phyloP scores from a whole-genome alignment of 1,140 invertebrate genomes.

The Goniozus legneri region DNA sequence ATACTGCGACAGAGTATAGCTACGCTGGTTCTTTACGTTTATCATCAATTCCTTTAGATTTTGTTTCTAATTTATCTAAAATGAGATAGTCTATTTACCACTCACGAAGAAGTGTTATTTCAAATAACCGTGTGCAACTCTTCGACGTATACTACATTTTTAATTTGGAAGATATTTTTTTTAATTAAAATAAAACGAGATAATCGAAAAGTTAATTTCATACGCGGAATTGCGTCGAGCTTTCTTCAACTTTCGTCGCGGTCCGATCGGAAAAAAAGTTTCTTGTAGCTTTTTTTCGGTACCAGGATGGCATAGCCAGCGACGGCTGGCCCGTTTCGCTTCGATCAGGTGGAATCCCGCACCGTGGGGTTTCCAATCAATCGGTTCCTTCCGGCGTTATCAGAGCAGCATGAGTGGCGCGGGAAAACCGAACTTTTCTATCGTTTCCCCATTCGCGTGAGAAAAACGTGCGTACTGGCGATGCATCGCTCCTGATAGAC shows the following conservation, averaged over 20 bases:
- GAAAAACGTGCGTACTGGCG: slow-evolving; percentile 21
- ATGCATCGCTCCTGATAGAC: slow-evolving; percentile 39
- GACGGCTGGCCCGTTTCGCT: slow-evolving; percentile 8
- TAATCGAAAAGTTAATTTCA: too few species aligned
- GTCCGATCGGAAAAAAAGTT: slow-evolving; percentile 12
- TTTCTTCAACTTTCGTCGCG: background rate
- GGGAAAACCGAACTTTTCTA: slow-evolving; percentile 56
- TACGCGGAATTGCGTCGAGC: background rate
- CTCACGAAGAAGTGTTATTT: too few species aligned
- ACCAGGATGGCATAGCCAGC: slow-evolving; percentile 28
- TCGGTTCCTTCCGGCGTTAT: slow-evolving; percentile 52
- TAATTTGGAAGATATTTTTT: too few species aligned
- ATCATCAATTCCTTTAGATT: too few species aligned
- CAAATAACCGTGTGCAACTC: too few species aligned
- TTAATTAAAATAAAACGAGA: too few species aligned
- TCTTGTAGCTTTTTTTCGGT: slow-evolving; percentile 26
- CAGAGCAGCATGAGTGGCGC: slow-evolving; percentile 48
- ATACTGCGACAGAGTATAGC: too few species aligned
- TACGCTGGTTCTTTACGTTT: too few species aligned
- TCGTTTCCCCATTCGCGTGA: slow-evolving; percentile 32
- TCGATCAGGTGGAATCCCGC: slow-evolving; percentile 27
- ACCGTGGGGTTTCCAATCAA: slow-evolving; percentile 53
- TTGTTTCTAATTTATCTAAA: too few species aligned
- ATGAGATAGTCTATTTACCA: too few species aligned
- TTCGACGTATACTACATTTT: too few species aligned